Conservation (phyloP, 2,113 vertebrate genomes). For the Pyxicephalus adspersus region DNA sequence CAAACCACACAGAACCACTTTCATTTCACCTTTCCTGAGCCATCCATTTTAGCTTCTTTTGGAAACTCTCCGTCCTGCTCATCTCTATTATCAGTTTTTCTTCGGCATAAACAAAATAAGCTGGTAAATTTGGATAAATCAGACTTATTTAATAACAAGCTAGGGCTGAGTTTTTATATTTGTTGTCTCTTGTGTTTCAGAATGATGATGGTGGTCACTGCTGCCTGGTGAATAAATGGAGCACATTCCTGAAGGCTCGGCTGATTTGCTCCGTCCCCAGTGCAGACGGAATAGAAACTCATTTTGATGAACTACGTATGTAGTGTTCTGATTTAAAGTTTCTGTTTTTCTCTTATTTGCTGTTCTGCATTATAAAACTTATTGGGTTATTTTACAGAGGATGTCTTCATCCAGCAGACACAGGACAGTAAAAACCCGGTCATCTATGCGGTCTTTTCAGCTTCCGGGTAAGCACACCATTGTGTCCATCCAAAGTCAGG, state of each 20-base stretch:
- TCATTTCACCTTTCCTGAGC: no score
- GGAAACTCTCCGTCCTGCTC: no score
- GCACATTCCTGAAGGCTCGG: conserved; percentile 95
- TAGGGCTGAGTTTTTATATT: neutral
- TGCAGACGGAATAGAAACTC: conserved; percentile 90
- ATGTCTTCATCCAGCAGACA: conserved; percentile 95
- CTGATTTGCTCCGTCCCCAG: conserved; percentile 95
- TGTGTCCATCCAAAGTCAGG: neutral
- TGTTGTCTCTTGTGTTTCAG: conserved; percentile 63
- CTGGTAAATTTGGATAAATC: no score
- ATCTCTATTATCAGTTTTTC: no score
- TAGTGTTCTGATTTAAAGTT: neutral
- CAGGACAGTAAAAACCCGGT: conserved; percentile 96
- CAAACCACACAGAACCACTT: no score
- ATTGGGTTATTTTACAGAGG: conserved; percentile 77
- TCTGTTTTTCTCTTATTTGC: neutral
- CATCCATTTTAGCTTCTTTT: no score
- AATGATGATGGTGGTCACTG: conserved; percentile 96
- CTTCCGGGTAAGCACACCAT: conserved; percentile 84
- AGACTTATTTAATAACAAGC: no score
- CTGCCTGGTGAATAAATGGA: conserved; percentile 98
- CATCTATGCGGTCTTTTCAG: conserved; percentile 95
- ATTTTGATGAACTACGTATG: conserved; percentile 98
- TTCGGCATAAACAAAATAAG: no score
- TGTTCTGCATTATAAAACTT: conserved; percentile 13